Conservation (phyloP, 2,797 vertebrate species). For the Melanotaenia boesemani region DNA sequence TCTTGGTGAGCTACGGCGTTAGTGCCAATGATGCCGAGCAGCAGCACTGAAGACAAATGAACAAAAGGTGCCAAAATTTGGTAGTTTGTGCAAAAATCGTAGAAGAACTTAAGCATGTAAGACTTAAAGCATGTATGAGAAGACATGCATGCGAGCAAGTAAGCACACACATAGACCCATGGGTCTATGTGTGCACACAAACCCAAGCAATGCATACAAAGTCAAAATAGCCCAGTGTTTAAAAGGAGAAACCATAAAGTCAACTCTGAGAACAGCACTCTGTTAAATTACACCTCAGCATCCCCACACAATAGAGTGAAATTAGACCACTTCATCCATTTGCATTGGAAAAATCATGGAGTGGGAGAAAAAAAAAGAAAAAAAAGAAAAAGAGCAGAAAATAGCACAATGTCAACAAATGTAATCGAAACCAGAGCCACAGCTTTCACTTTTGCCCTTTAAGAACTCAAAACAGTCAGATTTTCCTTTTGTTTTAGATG, state of each 20-base stretch:
- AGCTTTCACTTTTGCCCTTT: conserved; percentile 36
- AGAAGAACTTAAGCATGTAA: conserved; percentile 19
- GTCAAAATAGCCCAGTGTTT: conserved; percentile 55
- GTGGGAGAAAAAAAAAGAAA: conserved; percentile 27
- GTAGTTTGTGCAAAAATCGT: conserved; percentile 47
- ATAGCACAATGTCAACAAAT: conserved; percentile 58
- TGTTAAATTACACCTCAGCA: conserved; percentile 63
- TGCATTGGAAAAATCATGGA: conserved; percentile 52
- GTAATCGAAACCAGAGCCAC: conserved; percentile 68
- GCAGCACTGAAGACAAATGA: conserved; percentile 57
- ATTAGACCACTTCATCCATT: conserved; percentile 51
- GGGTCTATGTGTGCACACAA: background rate
- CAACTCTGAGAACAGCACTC: conserved; percentile 47
- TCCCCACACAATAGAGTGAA: conserved; percentile 55
- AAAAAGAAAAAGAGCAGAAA: conserved; percentile 41
- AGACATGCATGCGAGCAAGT: conserved; percentile 1
- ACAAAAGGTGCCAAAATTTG: conserved; percentile 46
- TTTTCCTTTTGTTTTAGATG: conserved; percentile 40
- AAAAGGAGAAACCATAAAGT: conserved; percentile 45
- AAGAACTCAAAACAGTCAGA: conserved; percentile 42
- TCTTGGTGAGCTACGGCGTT: conserved; percentile 49
- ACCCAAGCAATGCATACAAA: conserved; percentile 31
- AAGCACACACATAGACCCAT: background rate
- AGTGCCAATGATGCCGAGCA: conserved; percentile 55
- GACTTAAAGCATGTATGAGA: conserved; percentile 20